A percentile compares a stretch with the other conserved stretches of the same genome.
Conservation (phyloP, 1,140 invertebrate genomes). For the Cotesia typhae region DNA sequence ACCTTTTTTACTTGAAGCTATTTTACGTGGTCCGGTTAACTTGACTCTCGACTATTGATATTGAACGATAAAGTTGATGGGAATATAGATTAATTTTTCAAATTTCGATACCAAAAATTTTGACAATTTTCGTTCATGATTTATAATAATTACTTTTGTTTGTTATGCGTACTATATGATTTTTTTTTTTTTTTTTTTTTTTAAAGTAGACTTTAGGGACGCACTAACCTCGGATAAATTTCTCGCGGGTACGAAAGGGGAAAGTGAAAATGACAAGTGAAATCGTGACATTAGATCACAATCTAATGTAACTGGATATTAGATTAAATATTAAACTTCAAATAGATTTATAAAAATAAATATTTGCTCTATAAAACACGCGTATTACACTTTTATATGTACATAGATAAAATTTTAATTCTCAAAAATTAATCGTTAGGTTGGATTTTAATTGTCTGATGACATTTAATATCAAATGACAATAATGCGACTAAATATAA, state of each 20-base stretch:
- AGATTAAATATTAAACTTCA: background rate
- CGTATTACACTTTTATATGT: too few species aligned
- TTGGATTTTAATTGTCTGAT: too few species aligned
- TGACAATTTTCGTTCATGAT: too few species aligned
- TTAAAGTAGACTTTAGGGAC: background rate
- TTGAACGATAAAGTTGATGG: background rate
- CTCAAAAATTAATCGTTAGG: too few species aligned
- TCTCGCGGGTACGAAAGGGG: conserved; percentile 21
- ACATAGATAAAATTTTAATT: too few species aligned
- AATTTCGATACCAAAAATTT: too few species aligned
- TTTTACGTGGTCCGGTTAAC: background rate
- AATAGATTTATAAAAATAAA: background rate
- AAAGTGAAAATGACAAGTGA: conserved; percentile 39
- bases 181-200: too few species aligned
- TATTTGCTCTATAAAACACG: too few species aligned
- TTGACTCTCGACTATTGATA: background rate
- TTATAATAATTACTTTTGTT: too few species aligned
- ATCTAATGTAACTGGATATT: background rate
- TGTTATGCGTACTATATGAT: too few species aligned
- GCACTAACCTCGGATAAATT: conserved; percentile 22
- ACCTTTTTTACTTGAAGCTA: background rate
- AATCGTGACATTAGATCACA: conserved; percentile 34
- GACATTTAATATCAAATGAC: too few species aligned
- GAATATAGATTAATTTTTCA: background rate
- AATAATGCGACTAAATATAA: background rate